These are phyloP conservation scores for Hyles euphorbiae DNA, from an alignment of 1,140 invertebrate genomes.

Conservation along the genomic window DNA sequence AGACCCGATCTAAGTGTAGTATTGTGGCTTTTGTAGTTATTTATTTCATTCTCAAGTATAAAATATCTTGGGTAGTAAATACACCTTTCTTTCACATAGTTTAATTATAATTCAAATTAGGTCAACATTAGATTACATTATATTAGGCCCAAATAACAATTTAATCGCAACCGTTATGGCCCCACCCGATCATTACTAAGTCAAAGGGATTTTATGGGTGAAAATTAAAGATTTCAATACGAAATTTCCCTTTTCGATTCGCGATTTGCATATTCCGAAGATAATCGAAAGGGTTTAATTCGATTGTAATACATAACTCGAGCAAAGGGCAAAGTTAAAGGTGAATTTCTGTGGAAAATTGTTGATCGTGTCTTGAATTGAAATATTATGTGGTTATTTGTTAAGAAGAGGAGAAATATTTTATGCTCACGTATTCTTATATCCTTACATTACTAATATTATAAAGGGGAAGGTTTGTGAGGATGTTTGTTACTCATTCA, in stretches of 20 bases:
- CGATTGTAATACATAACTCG: not conserved
- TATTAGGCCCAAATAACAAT: not conserved
- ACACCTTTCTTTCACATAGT: no score
- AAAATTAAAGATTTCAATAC: slow-evolving; percentile 21
- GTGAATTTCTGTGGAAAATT: not conserved
- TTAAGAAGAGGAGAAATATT: no score
- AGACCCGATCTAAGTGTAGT: no score
- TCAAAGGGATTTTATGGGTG: slow-evolving; percentile 13
- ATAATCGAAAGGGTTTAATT: not conserved
- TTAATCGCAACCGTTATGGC: not conserved
- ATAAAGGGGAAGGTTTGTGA: no score
- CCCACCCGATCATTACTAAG: slow-evolving; percentile 12
- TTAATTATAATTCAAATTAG: not conserved
- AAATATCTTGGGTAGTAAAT: no score
- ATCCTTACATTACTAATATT: no score
- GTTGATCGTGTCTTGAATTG: no score
- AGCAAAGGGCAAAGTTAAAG: not conserved
- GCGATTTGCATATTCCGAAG: slow-evolving; percentile 5
- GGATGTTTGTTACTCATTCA: no score
- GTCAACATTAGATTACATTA: not conserved
- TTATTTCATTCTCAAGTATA: no score
- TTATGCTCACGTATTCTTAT: no score
- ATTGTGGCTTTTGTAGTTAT: no score
- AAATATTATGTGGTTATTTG: no score
- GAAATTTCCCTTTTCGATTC: slow-evolving; percentile 10